phyloP scores from a whole-genome alignment of 2,797 vertebrate genomes.

The Cryptoprocta ferox region DNA sequence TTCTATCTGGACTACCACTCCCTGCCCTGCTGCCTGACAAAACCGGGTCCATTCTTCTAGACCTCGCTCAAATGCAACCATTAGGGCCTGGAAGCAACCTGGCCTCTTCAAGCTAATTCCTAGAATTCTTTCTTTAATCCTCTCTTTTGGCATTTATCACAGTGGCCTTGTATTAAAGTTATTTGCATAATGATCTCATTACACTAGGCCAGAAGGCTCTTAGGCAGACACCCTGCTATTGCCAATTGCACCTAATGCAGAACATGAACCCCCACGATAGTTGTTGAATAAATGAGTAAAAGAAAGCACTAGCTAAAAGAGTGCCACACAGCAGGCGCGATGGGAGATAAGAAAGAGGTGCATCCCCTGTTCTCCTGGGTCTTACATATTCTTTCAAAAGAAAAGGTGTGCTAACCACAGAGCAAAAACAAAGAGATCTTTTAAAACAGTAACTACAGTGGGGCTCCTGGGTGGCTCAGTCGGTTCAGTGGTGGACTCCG shows the following conservation, averaged over 20 bases:
- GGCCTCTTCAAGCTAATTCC: background rate
- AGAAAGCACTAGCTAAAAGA: background rate
- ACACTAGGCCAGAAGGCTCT: background rate
- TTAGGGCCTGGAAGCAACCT: background rate
- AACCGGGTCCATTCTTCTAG: background rate
- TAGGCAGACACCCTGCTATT: background rate
- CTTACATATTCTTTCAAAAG: background rate
- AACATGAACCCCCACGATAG: background rate
- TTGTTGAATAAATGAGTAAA: background rate
- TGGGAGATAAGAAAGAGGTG: background rate
- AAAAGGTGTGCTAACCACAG: background rate
- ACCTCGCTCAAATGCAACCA: background rate
- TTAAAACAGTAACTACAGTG: conserved; percentile 17
- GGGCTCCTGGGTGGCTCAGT: too few relatives aligned
- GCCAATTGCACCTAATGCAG: background rate
- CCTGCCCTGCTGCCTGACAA: background rate
- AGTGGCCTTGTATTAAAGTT: background rate
- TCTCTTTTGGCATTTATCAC: background rate
- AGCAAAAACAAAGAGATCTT: conserved; percentile 35
- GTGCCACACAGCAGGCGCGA: background rate
- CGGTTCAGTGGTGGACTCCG: too few relatives aligned
- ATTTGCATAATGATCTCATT: background rate
- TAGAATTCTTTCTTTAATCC: background rate
- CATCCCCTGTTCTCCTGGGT: background rate
- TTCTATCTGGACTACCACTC: background rate